Base-by-base conservation (phyloP, 2,113 vertebrate genomes). In the Tauraco erythrolophus region DNA sequence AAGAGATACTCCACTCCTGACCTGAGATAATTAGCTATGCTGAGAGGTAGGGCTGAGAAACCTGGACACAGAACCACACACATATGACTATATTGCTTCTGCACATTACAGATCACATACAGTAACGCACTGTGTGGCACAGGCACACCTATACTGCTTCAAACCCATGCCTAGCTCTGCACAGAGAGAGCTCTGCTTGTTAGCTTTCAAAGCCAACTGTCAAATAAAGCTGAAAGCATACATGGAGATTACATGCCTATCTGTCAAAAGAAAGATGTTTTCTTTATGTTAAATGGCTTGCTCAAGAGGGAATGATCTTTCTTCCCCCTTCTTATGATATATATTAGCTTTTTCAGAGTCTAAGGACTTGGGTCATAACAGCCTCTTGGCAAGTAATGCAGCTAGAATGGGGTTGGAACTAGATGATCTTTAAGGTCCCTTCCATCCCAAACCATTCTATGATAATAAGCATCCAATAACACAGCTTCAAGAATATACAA, bases 271-370 rank as follows among this genome's bases (percentile, higher is more conserved):
- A 54, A 84, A 81, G 53, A 82, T 19, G 22, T 33, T 78, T 89
- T 45, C 41, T 62, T 85, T 45, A 57, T 7, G 31, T 69, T 62
- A 72, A 89, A 79, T 13, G 35, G 14, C 22, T 74, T 56, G 53
- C 65, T 93, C 45, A 85, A 71, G 70, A 92, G 56, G 14, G 35
- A 94, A 75, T 69, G 65, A 91, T 46, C 76, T 78, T 66, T 89
- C 39, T 78, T 56, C 51, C 19, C 9, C 16, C 7, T 19, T 48
- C 28, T 64, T 18, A 65, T 3, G 27, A 51, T 19, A 87, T 10
- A 39, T 0, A 0, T 77, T n/a, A 56, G 48, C 21, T 91, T 81
- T 81, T 81, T 69, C 56, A 71, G 61, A 68, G n/a, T 19, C 39
- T 53, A 19, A 11, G 58, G 53, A 54, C 58, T 69, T 85, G 19